Percentiles rank a stretch among this genome's conserved stretches.
Conservation (phyloP, 2,888 invertebrate species). For the Lasioglossum pauxillum region DNA sequence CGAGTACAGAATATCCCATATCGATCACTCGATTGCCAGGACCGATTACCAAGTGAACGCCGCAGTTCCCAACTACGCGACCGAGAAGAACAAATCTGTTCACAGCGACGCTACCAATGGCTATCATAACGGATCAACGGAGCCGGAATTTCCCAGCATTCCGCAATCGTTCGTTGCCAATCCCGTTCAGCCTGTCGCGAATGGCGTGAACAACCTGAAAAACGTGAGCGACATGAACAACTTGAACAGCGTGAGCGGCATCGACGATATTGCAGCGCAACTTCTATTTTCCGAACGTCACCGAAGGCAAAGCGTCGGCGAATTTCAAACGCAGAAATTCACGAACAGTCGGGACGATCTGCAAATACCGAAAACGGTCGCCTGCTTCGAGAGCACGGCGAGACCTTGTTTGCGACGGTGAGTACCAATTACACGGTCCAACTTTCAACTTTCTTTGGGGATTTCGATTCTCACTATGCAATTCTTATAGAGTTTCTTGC, state of each 20-base stretch:
- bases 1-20: not conserved
- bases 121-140: not conserved
- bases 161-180: not conserved
- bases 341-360: conserved; percentile 60
- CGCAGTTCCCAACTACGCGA: not conserved
- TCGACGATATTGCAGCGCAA: not conserved
- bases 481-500: no score
- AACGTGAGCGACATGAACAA: no score
- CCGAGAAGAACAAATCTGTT: not conserved
- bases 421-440: not conserved
- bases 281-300: not conserved
- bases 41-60: not conserved
- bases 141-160: not conserved
- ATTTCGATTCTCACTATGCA: no score
- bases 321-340: not conserved
- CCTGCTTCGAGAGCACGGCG: conserved; percentile 53
- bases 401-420: conserved; percentile 57
- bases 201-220: rapidly evolving
- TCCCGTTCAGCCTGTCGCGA: not conserved
- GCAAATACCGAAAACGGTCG: conserved; percentile 71
- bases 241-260: no score
- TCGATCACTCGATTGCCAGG: not conserved
- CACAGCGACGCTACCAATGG: not conserved
- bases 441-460: no score
- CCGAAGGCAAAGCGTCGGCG: not conserved